These are phyloP conservation scores for Darevskia nairensis DNA, from an alignment of 2,797 vertebrate genomes.

Conservation along the genomic window DNA sequence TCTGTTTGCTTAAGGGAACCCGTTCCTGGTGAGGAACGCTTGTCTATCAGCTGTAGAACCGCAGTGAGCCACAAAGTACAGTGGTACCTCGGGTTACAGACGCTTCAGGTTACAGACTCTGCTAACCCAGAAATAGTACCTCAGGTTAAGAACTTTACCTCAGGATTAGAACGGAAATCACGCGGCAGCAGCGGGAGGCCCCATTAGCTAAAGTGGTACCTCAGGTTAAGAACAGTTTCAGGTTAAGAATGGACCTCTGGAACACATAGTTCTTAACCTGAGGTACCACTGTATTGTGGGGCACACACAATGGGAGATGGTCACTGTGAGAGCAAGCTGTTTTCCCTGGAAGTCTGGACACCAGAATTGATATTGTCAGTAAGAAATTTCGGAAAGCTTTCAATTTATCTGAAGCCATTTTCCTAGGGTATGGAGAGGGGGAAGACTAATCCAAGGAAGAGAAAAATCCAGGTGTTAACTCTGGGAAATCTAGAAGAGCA, in stretches of 20 bases:
- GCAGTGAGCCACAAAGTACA: not conserved
- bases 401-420: not conserved
- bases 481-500: not conserved
- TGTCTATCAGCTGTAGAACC: not conserved
- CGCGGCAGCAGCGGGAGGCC: too few species aligned
- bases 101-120: too few species aligned
- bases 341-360: not conserved
- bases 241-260: too few species aligned
- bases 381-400: not conserved
- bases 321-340: too few species aligned
- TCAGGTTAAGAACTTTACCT: too few species aligned
- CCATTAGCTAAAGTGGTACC: too few species aligned
- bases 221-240: too few species aligned
- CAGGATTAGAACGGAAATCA: too few species aligned
- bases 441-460: not conserved
- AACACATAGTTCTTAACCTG: too few species aligned
- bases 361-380: not conserved
- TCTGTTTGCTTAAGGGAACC: not conserved
- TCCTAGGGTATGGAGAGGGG: not conserved
- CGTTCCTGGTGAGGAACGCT: not conserved
- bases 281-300: not conserved
- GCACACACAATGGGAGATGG: not conserved
- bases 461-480: not conserved
- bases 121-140: too few species aligned
- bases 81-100: too few species aligned